phyloP scores from a whole-genome alignment of 2,113 vertebrate species.

The Anhinga anhinga region DNA sequence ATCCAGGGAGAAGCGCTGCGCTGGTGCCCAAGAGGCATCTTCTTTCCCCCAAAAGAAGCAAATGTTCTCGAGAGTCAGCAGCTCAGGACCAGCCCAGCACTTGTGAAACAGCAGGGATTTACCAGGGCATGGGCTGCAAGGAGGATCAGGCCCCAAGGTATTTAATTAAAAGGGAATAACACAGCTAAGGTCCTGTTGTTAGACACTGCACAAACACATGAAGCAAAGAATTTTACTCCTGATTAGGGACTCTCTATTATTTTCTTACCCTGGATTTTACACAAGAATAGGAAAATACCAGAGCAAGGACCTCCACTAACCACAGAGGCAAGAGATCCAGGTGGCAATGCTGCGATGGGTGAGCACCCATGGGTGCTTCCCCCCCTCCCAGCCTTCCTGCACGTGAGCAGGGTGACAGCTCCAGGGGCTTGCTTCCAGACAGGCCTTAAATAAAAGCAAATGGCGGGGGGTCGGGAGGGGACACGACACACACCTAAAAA shows the following conservation, averaged over 20 bases:
- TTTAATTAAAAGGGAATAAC: conserved; percentile 12
- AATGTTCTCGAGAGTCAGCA: not conserved
- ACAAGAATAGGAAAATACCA: not conserved
- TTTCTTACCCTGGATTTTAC: not conserved
- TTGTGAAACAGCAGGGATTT: not conserved
- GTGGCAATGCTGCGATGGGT: rapidly evolving
- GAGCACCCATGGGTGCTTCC: rapidly evolving
- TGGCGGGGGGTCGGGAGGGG: rapidly evolving
- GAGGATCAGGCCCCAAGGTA: not conserved
- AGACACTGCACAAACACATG: not conserved
- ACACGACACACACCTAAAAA: too few species aligned
- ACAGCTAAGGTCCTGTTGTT: not conserved
- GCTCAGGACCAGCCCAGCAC: not conserved
- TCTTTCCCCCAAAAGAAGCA: not conserved
- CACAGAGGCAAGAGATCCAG: not conserved
- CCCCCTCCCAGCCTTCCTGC: not conserved
- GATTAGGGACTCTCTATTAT: not conserved
- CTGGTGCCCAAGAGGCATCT: rapidly evolving
- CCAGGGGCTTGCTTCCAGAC: not conserved
- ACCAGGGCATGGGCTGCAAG: not conserved
- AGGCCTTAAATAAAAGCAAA: not conserved
- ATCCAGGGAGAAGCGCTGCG: not conserved
- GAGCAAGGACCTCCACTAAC: not conserved
- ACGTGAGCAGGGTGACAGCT: rapidly evolving
- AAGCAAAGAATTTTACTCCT: not conserved